Conservation (phyloP, 2,888 invertebrate species). For the Hedya salicella region DNA sequence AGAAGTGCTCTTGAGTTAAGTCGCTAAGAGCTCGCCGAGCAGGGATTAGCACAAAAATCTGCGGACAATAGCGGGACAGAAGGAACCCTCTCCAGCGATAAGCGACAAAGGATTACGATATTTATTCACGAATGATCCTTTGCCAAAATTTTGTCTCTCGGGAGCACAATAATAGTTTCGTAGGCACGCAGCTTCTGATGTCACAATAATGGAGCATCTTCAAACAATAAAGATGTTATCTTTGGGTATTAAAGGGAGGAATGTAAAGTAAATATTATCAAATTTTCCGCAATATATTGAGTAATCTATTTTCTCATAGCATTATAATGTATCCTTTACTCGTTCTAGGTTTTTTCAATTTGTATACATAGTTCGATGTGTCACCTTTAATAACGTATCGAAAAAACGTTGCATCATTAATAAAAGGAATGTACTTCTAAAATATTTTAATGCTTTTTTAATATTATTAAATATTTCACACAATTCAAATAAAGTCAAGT, state of each 20-base stretch:
- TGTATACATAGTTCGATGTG: no score
- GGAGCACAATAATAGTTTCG: constrained; percentile 30
- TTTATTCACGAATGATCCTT: constrained; percentile 39
- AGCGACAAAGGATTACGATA: constrained; percentile 41
- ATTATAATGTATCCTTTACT: no score
- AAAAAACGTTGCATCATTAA: no score
- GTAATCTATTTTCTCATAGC: not conserved
- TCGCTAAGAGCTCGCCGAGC: constrained; percentile 41
- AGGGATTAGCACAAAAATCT: constrained; percentile 41
- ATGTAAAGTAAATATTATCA: not conserved
- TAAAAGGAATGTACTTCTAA: no score
- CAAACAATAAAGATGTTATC: constrained; percentile 19
- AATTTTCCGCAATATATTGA: not conserved
- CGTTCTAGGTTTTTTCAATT: no score
- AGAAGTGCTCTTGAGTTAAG: constrained; percentile 33
- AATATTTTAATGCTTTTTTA: no score
- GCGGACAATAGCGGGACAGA: constrained; percentile 40
- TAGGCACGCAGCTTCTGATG: constrained; percentile 2
- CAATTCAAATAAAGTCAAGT: no score
- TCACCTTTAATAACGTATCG: no score
- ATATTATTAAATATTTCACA: no score
- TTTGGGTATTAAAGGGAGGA: constrained; percentile 11
- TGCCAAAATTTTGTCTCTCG: constrained; percentile 20
- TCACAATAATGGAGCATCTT: constrained; percentile 23
- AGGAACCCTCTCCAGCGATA: constrained; percentile 36